Evolutionary conservation across 2,888 invertebrate genomes (phyloP), one percentile per base, ranked within the genome.

Genomic region (Tortricodes alternella): DNA sequence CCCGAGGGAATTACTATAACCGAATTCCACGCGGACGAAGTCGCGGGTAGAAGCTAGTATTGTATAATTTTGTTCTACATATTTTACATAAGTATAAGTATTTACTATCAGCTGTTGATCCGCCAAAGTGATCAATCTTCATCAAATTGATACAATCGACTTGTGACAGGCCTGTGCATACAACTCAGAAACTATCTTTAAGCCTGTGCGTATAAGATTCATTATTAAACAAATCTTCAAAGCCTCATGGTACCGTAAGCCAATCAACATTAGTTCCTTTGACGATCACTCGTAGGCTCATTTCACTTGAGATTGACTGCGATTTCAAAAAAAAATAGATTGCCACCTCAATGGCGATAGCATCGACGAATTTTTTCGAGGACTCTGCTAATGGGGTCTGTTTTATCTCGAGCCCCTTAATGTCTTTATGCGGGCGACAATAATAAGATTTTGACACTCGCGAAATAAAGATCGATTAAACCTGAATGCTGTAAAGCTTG

Each of bases 371-470:
- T 73, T 86, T 88, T 85, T 83, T 73, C 67, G 73, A 73, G 73
- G 76, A 71, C 72, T 67, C 77, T 73, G 70, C 85, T 89, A 90
- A 90, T 89, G 85, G 89, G 78, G 65, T 79, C 90, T 90, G 90
- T 87, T 89, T 89, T 90, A 89, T 90, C 89, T 89, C 89, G 66
- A 73, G 76, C 73, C 75, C 79, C 78, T 78, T 89, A 89, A 89
- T 88, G 81, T 85, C 74, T 81, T 88, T 86, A 88, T 88, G 87
- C 88, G 87, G 89, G 89, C 62, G 86, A 81, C 80, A 78, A 82
- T 89, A 89, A 89, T 85, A 85, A 82, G 85, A 87, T 87, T 89
- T 86, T 83, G 85, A 89, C 88, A 85, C 86, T 85, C 85, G 87
- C 83, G 79, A 85, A 72, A 67, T 74, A 68, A 70, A 73, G 78